A percentile compares a stretch with the other conserved stretches of the same genome.
Conservation (phyloP, 2,113 vertebrate species). For the Archocentrus centrarchus region DNA sequence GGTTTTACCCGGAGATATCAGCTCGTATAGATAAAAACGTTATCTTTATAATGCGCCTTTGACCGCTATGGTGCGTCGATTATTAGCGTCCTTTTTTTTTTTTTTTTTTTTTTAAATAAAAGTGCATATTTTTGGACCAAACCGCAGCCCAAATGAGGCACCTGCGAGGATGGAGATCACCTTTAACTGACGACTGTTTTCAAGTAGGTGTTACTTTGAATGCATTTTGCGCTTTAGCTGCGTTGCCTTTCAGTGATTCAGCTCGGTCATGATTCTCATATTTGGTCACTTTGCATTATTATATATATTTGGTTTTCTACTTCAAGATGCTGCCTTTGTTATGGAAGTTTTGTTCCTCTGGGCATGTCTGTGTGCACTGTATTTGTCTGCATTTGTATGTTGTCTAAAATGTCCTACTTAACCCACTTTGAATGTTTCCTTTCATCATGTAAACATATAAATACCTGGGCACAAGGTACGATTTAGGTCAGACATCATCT, state of each 20-base stretch:
- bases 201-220: slow-evolving; percentile 44
- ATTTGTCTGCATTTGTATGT: neutral
- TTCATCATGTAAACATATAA: neutral
- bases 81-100: neutral
- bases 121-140: slow-evolving; percentile 12
- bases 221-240: neutral
- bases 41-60: neutral
- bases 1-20: neutral
- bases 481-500: slow-evolving; percentile 3
- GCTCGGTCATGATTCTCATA: neutral
- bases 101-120: neutral
- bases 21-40: neutral
- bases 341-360: neutral
- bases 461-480: neutral
- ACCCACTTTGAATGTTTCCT: slow-evolving; percentile 14
- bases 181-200: slow-evolving; percentile 13
- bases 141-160: neutral
- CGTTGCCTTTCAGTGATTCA: slow-evolving; percentile 2
- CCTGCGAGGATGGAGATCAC: slow-evolving; percentile 10
- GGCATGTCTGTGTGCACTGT: neutral
- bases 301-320: neutral
- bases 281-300: neutral
- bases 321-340: neutral
- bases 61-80: slow-evolving; percentile 14
- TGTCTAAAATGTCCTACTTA: slow-evolving; percentile 10